These are phyloP conservation scores for Cancer borealis DNA, from an alignment of 2,888 invertebrate genomes.

Conservation along the genomic window DNA sequence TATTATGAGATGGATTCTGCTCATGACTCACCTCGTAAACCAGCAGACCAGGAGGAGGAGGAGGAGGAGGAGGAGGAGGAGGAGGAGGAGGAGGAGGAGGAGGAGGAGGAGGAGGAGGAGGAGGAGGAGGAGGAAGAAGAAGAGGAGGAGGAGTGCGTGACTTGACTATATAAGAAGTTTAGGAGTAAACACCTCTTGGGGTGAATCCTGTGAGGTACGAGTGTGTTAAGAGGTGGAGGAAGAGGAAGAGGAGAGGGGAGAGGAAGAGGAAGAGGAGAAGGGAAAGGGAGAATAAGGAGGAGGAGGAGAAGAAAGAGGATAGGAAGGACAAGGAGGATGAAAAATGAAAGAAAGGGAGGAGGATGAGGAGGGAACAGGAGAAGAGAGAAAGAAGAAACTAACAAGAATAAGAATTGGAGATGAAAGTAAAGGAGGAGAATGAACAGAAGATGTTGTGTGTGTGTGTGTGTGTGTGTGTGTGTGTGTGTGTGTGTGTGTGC, in stretches of 20 bases:
- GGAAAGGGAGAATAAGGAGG: background rate
- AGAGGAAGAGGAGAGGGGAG: constrained; percentile 9
- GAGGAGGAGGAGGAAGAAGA: constrained; percentile 8
- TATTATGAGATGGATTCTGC: background rate
- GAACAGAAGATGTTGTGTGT: background rate
- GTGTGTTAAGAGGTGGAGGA: constrained; percentile 2
- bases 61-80: background rate
- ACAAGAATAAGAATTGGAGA: background rate
- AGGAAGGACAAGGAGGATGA: background rate
- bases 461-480: too few relatives aligned
- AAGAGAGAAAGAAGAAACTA: background rate
- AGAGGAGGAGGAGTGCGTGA: constrained; percentile 49
- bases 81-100: background rate
- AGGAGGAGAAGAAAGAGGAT: background rate
- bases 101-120: background rate
- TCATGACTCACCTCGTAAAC: background rate
- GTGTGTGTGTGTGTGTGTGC: too few relatives aligned
- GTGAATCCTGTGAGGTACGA: background rate
- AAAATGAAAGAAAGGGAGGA: too few relatives aligned
- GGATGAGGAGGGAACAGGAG: background rate
- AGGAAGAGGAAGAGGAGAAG: background rate
- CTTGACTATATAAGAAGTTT: constrained; percentile 46
- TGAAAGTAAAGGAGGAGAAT: background rate
- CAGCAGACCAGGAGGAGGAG: background rate
- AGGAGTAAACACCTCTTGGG: constrained; percentile 46